Conservation (phyloP, 2,888 invertebrate species). For the Papilio protenor region DNA sequence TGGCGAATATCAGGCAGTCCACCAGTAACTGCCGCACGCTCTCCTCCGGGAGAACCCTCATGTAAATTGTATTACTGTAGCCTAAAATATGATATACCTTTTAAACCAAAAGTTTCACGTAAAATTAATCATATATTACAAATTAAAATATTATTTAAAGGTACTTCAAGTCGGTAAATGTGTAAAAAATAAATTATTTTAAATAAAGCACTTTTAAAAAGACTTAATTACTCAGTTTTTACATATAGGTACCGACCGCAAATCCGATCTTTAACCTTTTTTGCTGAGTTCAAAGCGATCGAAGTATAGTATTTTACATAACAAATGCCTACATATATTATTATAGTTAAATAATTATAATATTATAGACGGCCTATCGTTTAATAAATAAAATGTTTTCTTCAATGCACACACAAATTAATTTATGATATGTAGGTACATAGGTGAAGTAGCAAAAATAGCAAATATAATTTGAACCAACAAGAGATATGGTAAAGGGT, state of each 20-base stretch:
- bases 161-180: background rate
- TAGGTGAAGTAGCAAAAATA: background rate
- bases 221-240: background rate
- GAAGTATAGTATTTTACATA: background rate
- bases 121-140: background rate
- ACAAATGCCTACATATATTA: background rate
- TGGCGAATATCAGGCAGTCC: too few relatives aligned
- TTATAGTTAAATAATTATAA: slow-evolving; percentile 4
- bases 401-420: too few relatives aligned
- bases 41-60: too few relatives aligned
- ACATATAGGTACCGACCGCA: background rate
- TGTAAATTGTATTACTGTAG: too few relatives aligned
- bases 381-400: background rate
- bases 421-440: too few relatives aligned
- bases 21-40: too few relatives aligned
- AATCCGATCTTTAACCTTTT: background rate
- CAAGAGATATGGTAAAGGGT: background rate
- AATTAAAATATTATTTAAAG: background rate
- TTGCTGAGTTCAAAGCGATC: background rate
- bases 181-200: background rate
- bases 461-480: background rate
- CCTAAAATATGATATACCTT: too few relatives aligned
- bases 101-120: background rate
- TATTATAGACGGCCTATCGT: background rate
- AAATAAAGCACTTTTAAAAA: background rate